These are phyloP conservation scores for Drosophila lini DNA, from an alignment of 1,140 invertebrate species.

Conservation along the genomic window DNA sequence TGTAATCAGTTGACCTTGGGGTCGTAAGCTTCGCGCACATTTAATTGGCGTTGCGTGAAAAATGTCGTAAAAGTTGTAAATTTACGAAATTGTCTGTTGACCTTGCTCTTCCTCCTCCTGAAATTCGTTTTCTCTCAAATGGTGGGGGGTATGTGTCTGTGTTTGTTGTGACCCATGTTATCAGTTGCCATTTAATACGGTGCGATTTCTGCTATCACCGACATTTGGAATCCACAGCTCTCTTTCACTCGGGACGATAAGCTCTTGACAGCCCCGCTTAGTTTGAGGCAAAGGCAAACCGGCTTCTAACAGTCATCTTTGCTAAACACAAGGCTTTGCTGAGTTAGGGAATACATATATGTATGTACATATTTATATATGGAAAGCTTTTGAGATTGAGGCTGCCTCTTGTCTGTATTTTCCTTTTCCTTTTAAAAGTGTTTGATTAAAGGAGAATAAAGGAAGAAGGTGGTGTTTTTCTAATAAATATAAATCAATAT, in stretches of 20 bases:
- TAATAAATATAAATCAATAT: slow-evolving; percentile 13
- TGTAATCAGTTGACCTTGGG: slow-evolving; percentile 53
- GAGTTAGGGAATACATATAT: background rate
- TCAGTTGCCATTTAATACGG: slow-evolving; percentile 16
- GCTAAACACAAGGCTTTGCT: slow-evolving; percentile 3
- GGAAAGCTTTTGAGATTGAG: background rate
- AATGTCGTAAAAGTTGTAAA: slow-evolving; percentile 44
- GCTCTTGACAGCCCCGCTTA: slow-evolving; percentile 28
- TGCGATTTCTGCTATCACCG: slow-evolving; percentile 4
- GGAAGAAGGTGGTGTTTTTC: background rate
- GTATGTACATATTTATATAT: background rate
- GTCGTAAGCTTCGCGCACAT: slow-evolving; percentile 23
- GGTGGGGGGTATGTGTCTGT: background rate
- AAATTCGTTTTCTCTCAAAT: background rate
- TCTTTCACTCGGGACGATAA: slow-evolving; percentile 22
- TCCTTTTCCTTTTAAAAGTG: slow-evolving; percentile 1
- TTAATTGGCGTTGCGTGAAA: slow-evolving; percentile 58
- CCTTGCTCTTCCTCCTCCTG: slow-evolving; percentile 11
- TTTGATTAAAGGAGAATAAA: background rate
- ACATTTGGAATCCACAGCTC: background rate
- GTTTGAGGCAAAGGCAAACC: slow-evolving; percentile 20
- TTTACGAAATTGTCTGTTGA: slow-evolving; percentile 35
- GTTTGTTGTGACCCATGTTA: slow-evolving; percentile 31
- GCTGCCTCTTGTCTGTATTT: background rate
- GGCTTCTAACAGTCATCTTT: slow-evolving; percentile 14